Evolutionary conservation across 2,888 invertebrate species (phyloP).

Genomic region (Pyrochroa serraticornis): DNA sequence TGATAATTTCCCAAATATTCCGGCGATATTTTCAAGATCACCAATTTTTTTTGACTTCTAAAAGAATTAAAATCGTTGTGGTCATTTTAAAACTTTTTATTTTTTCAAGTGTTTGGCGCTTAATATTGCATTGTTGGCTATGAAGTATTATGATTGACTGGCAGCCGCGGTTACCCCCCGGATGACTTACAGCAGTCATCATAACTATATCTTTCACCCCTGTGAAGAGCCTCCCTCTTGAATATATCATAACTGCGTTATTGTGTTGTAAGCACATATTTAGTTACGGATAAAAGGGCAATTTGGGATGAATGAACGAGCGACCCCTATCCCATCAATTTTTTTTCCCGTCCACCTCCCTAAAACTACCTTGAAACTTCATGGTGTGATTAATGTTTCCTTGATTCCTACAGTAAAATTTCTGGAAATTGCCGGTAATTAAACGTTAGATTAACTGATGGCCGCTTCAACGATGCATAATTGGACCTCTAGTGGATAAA

Average conservation of each 20-base stretch:
- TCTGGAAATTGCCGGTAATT: no score
- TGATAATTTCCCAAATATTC: no score
- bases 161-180: constrained; percentile 33
- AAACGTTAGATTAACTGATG: constrained; percentile 3
- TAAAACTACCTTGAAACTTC: constrained; percentile 17
- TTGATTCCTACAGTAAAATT: constrained; percentile 41
- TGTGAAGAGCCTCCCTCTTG: constrained; percentile 32
- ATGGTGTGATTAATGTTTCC: constrained; percentile 27
- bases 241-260: constrained; percentile 36
- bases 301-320: constrained; percentile 23
- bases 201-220: constrained; percentile 35
- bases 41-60: no score
- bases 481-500: no score
- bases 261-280: constrained; percentile 34
- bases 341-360: constrained; percentile 11
- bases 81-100: no score
- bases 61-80: no score
- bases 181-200: constrained; percentile 36
- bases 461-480: no score
- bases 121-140: not conserved
- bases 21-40: no score
- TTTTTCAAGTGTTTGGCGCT: not conserved
- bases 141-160: constrained; percentile 28
- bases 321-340: constrained; percentile 10
- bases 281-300: constrained; percentile 35